phyloP scores from a whole-genome alignment of 2,888 invertebrate species.

The Sisyra terminalis region DNA sequence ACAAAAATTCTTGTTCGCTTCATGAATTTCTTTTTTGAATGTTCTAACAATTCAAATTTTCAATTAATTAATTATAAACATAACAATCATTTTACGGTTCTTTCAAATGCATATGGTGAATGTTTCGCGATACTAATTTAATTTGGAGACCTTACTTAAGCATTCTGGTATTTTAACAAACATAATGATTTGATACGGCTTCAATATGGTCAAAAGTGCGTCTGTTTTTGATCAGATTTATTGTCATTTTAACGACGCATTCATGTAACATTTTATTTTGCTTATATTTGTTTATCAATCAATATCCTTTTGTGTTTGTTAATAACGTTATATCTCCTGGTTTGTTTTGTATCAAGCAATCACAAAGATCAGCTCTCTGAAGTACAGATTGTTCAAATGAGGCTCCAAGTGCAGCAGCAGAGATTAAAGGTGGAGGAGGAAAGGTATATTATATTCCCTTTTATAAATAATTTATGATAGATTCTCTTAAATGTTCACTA shows the following conservation, averaged over 20 bases:
- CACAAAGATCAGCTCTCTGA: conserved; percentile 59
- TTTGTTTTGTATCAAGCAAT: conserved; percentile 24
- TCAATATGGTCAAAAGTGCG: neutral
- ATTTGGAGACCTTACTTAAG: conserved; percentile 8
- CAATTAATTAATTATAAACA: neutral
- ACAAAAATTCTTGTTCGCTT: neutral
- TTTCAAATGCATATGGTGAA: neutral
- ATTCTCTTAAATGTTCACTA: conserved; percentile 6
- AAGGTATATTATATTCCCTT: conserved; percentile 38
- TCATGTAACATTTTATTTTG: conserved; percentile 9
- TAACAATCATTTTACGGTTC: neutral
- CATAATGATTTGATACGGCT: neutral
- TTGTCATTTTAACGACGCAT: neutral
- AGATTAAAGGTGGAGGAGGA: conserved; percentile 67
- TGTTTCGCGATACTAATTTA: conserved; percentile 1
- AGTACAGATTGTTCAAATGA: conserved; percentile 67
- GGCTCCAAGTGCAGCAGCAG: conserved; percentile 61
- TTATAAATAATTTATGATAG: conserved; percentile 3
- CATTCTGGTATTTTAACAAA: conserved; percentile 6
- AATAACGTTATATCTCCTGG: neutral
- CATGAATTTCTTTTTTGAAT: too few relatives aligned
- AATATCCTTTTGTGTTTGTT: conserved; percentile 7
- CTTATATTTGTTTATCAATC: conserved; percentile 9
- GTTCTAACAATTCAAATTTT: neutral
- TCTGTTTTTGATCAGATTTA: neutral